Percentiles rank a stretch among this genome's conserved stretches.
phyloP scores from a whole-genome alignment of 37 sponge, comb jelly and placozoan genomes.

The Cliona cf. orientalis region DNA sequence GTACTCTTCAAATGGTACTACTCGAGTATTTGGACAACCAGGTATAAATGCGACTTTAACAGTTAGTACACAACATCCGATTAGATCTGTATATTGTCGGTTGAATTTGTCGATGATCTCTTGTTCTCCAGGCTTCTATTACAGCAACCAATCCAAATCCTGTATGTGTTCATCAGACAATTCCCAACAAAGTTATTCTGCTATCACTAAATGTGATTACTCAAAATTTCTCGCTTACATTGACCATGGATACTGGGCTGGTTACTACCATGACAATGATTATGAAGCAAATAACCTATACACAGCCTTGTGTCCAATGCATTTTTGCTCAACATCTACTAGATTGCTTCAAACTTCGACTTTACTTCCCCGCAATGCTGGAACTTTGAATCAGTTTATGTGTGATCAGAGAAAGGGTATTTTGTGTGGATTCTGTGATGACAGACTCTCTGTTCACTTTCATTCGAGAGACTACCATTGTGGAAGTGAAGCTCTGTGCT shows the following conservation, averaged over 20 bases:
- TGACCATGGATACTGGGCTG: conserved; percentile 2
- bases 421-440: conserved; percentile 46
- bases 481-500: background rate
- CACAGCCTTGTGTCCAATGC: background rate
- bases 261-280: background rate
- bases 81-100: background rate
- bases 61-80: background rate
- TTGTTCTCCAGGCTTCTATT: conserved; percentile 8
- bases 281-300: background rate
- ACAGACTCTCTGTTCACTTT: conserved; percentile 19
- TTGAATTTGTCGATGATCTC: background rate
- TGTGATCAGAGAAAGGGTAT: conserved; percentile 36
- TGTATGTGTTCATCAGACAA: background rate
- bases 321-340: background rate
- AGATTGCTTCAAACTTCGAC: too few relatives aligned
- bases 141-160: background rate
- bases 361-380: background rate
- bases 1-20: background rate
- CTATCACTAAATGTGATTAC: background rate
- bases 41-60: background rate
- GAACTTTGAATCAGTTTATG: background rate
- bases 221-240: background rate
- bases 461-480: conserved; percentile 44
- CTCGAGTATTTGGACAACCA: background rate
- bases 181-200: background rate